These are phyloP conservation scores for Lepus townsendii DNA, from an alignment of 2,797 vertebrate species.

Conservation along the genomic window DNA sequence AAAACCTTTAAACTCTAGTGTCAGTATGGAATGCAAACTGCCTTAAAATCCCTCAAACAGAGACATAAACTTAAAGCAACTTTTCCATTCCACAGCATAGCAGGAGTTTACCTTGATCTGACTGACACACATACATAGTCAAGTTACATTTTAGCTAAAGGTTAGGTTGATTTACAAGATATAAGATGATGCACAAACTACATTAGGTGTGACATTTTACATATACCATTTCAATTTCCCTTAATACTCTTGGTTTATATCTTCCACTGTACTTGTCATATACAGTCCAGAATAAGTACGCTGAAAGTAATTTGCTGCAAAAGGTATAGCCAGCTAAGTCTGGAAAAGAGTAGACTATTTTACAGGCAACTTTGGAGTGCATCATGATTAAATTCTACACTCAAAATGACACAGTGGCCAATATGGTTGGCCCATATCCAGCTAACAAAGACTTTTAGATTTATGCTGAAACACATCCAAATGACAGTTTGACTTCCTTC, in stretches of 20 bases:
- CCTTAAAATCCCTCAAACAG: slow-evolving; percentile 42
- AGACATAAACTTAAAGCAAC: background rate
- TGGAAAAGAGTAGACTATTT: background rate
- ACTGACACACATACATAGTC: slow-evolving; percentile 46
- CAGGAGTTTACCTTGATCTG: slow-evolving; percentile 55
- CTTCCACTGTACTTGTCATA: slow-evolving; percentile 9
- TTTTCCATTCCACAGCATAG: slow-evolving; percentile 69
- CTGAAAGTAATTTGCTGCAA: slow-evolving; percentile 24
- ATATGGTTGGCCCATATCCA: background rate
- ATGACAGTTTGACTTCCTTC: background rate
- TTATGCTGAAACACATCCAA: background rate
- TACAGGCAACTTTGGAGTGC: background rate
- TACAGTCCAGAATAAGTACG: background rate
- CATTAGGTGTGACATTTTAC: background rate
- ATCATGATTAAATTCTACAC: background rate
- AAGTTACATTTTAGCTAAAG: slow-evolving; percentile 56
- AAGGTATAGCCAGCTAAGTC: background rate
- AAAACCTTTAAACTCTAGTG: slow-evolving; percentile 79
- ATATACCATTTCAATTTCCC: background rate
- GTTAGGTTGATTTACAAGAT: slow-evolving; percentile 58
- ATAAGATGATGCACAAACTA: slow-evolving; percentile 53
- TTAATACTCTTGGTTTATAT: background rate
- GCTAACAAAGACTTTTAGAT: background rate
- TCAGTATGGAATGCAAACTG: slow-evolving; percentile 77
- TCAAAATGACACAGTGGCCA: background rate